Percentiles rank a stretch among this genome's conserved stretches.
phyloP scores from a whole-genome alignment of 2,888 invertebrate genomes.

The Drosophila histrio region DNA sequence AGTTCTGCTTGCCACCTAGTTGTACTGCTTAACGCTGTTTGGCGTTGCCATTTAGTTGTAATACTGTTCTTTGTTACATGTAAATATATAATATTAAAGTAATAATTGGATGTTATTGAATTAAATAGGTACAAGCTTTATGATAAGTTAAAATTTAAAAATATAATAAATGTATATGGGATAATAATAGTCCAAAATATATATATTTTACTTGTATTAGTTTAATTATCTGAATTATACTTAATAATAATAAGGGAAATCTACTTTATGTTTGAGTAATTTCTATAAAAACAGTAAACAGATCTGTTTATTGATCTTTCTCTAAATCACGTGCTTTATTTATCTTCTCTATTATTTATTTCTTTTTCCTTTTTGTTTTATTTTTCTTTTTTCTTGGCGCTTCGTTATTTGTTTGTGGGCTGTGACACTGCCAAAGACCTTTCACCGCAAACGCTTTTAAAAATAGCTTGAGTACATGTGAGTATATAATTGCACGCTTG shows the following conservation, averaged over 20 bases:
- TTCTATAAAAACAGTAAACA: not conserved
- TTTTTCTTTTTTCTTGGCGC: constrained; percentile 6
- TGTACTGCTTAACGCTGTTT: too few species aligned
- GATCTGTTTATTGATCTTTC: not conserved
- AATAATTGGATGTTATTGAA: not conserved
- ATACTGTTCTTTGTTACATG: too few species aligned
- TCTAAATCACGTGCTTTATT: constrained; percentile 1
- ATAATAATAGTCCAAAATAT: too few species aligned
- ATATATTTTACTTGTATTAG: too few species aligned
- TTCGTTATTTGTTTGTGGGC: constrained; percentile 1
- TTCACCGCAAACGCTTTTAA: constrained; percentile 41
- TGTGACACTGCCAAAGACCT: constrained; percentile 49
- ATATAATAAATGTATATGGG: too few species aligned
- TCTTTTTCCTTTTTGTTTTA: not conserved
- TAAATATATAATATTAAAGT: too few species aligned
- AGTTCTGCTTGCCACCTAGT: too few species aligned
- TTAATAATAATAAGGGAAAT: not conserved
- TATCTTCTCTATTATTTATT: not conserved
- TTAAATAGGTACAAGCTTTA: not conserved
- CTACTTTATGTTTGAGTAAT: too few species aligned
- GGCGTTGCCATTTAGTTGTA: too few species aligned
- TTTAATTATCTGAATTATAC: too few species aligned
- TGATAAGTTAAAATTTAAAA: too few species aligned
- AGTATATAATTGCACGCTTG: constrained; percentile 36
- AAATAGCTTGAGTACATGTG: constrained; percentile 39